phyloP scores from a whole-genome alignment of 2,797 vertebrate genomes.

The Melanotaenia trifasciata region DNA sequence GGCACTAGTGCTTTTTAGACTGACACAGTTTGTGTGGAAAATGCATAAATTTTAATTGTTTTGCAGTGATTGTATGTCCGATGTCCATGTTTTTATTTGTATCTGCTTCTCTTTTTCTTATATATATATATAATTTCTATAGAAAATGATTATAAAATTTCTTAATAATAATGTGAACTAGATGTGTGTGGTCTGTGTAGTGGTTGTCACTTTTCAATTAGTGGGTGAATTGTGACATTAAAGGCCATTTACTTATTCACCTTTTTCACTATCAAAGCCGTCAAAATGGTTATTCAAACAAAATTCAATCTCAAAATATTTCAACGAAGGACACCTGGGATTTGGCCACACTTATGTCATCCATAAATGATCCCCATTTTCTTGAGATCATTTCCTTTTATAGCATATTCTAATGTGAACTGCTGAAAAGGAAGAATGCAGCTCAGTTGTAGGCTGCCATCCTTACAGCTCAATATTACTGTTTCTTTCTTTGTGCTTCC shows the following conservation, averaged over 20 bases:
- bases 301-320: conserved; percentile 1
- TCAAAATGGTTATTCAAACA: conserved; percentile 4
- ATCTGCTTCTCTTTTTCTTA: no score
- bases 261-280: not conserved
- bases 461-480: conserved; percentile 29
- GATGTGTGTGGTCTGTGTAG: not conserved
- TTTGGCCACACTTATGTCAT: conserved; percentile 31
- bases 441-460: conserved; percentile 23
- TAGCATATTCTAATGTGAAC: conserved; percentile 42
- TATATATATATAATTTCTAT: no score
- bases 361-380: conserved; percentile 33
- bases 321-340: conserved; percentile 9
- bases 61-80: no score
- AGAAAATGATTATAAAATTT: no score
- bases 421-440: conserved; percentile 47
- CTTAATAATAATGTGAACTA: not conserved
- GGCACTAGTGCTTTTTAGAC: no score
- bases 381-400: conserved; percentile 58
- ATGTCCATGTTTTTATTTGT: no score
- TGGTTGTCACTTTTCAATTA: not conserved
- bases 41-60: no score
- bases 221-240: not conserved
- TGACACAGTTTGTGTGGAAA: no score
- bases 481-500: conserved; percentile 32
- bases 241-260: not conserved